Percentiles rank a stretch among this genome's conserved stretches.
phyloP scores from a whole-genome alignment of 2,797 vertebrate genomes.

The Vespertilio murinus region DNA sequence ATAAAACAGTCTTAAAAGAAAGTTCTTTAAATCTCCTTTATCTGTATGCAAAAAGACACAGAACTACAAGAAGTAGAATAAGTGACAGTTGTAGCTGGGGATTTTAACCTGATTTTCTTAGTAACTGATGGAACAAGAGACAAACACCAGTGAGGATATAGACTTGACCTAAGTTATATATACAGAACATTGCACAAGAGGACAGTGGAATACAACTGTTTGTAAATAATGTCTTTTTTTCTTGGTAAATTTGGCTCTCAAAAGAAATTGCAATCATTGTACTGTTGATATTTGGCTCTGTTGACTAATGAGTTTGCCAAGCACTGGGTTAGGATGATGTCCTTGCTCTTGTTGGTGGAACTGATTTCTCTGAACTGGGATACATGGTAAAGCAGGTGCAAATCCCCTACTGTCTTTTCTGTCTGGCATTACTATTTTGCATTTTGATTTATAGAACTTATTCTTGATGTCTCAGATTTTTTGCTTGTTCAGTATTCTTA shows the following conservation, averaged over 20 bases:
- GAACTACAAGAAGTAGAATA: not conserved
- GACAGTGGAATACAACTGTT: not conserved
- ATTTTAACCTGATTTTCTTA: slow-evolving; percentile 13
- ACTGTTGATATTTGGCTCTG: no score
- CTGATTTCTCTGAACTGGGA: not conserved
- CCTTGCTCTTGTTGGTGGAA: not conserved
- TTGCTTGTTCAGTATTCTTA: not conserved
- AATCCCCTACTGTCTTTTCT: not conserved
- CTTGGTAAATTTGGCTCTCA: no score
- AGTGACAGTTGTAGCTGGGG: not conserved
- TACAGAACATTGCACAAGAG: not conserved
- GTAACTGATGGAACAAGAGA: not conserved
- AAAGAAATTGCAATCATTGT: no score
- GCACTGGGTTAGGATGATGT: not conserved
- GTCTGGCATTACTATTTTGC: not conserved
- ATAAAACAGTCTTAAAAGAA: slow-evolving; percentile 1
- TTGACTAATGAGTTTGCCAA: no score
- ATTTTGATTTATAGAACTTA: slow-evolving; percentile 43
- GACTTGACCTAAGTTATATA: not conserved
- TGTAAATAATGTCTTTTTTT: no score
- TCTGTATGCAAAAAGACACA: not conserved
- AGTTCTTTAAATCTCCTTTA: not conserved
- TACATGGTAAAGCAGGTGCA: not conserved
- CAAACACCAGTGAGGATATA: not conserved
- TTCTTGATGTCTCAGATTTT: not conserved